phyloP scores from a whole-genome alignment of 1,140 invertebrate genomes.

The Acromyrmex echinatior region DNA sequence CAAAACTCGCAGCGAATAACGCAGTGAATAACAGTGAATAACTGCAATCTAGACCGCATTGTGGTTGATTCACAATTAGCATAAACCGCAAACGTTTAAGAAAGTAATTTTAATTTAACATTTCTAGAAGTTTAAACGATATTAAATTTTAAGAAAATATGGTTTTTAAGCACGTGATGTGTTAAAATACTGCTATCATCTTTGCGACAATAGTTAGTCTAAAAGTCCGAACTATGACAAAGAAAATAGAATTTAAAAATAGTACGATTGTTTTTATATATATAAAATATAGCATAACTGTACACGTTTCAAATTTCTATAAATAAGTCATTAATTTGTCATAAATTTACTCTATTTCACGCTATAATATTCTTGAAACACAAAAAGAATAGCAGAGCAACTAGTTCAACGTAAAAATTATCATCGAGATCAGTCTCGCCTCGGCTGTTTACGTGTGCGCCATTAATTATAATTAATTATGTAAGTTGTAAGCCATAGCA shows the following conservation, averaged over 20 bases:
- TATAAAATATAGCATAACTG: neutral
- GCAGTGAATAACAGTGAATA: too few species aligned
- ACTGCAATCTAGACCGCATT: too few species aligned
- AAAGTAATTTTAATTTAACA: neutral
- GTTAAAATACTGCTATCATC: neutral
- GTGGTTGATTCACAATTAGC: neutral
- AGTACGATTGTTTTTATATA: neutral
- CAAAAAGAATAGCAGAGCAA: slow-evolving; percentile 4
- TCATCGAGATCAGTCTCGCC: neutral
- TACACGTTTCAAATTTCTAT: neutral
- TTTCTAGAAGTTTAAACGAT: neutral
- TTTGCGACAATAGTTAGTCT: neutral
- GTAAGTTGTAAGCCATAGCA: slow-evolving; percentile 4
- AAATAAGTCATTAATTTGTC: neutral
- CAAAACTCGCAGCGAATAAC: too few species aligned
- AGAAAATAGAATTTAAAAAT: neutral
- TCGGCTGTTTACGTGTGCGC: neutral
- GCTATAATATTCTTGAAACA: neutral
- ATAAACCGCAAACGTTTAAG: neutral
- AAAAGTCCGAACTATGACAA: neutral
- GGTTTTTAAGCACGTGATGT: neutral
- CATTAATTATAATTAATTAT: slow-evolving; percentile 61
- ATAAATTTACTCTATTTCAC: neutral
- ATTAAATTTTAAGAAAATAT: neutral
- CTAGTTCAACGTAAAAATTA: slow-evolving; percentile 27